Conservation (phyloP, 2,797 vertebrate genomes). For the Sciurus vulgaris region DNA sequence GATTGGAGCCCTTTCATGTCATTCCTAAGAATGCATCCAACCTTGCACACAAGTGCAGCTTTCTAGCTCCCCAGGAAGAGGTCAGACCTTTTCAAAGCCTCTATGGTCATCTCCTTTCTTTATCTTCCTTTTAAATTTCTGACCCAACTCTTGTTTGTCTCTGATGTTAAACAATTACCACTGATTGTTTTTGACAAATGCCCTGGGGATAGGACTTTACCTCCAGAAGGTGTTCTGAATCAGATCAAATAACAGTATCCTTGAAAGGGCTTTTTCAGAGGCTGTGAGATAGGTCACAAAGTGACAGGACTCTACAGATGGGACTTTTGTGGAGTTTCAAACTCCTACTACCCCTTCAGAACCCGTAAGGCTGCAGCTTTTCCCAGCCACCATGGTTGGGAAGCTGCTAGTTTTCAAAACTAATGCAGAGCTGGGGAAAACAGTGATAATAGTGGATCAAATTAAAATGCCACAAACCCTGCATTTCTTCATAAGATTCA, state of each 20-base stretch:
- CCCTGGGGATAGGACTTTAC: not conserved
- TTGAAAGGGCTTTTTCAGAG: constrained; percentile 1
- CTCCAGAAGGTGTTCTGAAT: not conserved
- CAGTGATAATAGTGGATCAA: not conserved
- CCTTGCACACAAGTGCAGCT: not conserved
- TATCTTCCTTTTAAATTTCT: not conserved
- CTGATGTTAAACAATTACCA: not conserved
- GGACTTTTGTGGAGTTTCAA: not conserved
- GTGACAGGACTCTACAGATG: not conserved
- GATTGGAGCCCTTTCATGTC: not conserved
- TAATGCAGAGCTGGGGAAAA: not conserved
- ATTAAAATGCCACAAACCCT: not conserved
- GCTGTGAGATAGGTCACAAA: not conserved
- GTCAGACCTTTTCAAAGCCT: not conserved
- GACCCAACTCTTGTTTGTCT: not conserved
- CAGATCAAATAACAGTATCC: not conserved
- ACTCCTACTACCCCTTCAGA: not conserved
- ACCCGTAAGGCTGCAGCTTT: not conserved
- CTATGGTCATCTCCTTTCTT: not conserved
- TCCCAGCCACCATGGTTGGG: not conserved
- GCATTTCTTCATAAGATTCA: not conserved
- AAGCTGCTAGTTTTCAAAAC: not conserved
- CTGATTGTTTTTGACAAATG: not conserved
- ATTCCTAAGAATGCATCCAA: not conserved
- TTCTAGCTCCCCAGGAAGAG: not conserved